phyloP scores from a whole-genome alignment of 1,140 invertebrate species.

The Drosophila leontia region DNA sequence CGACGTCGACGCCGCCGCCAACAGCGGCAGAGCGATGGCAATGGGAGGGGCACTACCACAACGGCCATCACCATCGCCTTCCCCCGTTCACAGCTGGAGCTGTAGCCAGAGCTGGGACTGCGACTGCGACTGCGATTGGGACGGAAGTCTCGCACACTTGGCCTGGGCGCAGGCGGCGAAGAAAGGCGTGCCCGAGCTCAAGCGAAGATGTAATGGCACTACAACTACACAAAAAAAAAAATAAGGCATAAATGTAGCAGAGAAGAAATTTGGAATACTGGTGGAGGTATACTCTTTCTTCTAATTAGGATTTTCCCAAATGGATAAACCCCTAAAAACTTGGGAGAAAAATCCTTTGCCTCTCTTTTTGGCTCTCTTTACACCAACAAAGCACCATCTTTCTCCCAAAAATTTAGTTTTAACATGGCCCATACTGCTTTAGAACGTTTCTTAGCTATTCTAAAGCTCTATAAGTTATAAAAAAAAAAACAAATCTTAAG shows the following conservation, averaged over 20 bases:
- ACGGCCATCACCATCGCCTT: slow-evolving; percentile 4
- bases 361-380: neutral
- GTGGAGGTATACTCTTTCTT: neutral
- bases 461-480: too few relatives aligned
- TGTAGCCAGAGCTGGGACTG: neutral
- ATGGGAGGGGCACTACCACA: slow-evolving; percentile 35
- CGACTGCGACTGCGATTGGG: slow-evolving; percentile 10
- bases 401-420: neutral
- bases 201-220: slow-evolving; percentile 54
- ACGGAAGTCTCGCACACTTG: slow-evolving; percentile 21
- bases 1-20: slow-evolving; percentile 41
- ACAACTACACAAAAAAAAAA: neutral
- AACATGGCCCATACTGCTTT: neutral
- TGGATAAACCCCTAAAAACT: neutral
- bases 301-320: neutral
- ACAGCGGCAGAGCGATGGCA: slow-evolving; percentile 36
- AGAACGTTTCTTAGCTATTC: too few relatives aligned
- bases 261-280: neutral
- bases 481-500: too few relatives aligned
- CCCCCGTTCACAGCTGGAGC: slow-evolving; percentile 86
- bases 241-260: slow-evolving; percentile 22
- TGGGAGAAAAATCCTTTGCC: neutral
- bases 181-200: slow-evolving; percentile 79
- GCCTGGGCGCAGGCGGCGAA: slow-evolving; percentile 88
- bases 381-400: neutral